Base-by-base conservation (phyloP, 2,113 vertebrate genomes). In the Entomyzon cyanotis region DNA sequence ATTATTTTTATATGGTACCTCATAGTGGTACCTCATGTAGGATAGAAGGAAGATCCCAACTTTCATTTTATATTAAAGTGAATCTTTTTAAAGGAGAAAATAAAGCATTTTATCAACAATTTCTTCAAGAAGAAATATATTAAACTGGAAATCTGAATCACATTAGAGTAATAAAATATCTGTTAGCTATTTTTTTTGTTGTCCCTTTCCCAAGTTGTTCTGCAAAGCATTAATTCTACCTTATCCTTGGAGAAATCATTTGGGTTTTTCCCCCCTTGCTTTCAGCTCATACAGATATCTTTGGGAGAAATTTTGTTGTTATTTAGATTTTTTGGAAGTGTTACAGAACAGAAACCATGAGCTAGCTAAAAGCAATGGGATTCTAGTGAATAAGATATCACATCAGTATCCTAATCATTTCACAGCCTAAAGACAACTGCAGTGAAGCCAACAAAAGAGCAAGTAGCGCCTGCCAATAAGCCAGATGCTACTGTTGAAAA, bases 401-500 rank as follows among this genome's bases (percentile, higher is more conserved):
- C 90, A 96, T 93, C 95, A 93, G 93, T 95, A 96, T 76, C 92
- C 84, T 96, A 96, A 97, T 97, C 56, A 93, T 87, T 97, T 96
- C 92, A 96, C 89, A 96, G 97, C 96, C 96, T 95, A 96, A 95
- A 98, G 97, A 97, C 87, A 97, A 95, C 77, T 92, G 85, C 65
- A 93, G 41, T 23, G 74, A 70, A 97, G 97, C 93, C 96, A 97
- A 91, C 75, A 83, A 65, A 95, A 90, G 76, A 95, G 47, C 93
- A 95, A 94, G 82, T 8, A 68, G 60, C 93, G 44, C 68, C 81
- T 98, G 97, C 94, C 97, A 98, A 92, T 79, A 83, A 97, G 79
- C 89, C 98, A 98, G 97, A 98, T 98, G 97, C 89, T 97, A 65
- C 68, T 90, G 94, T 53, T 96, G 91, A 89, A 97, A 97, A 96